Evolutionary conservation across 2,888 invertebrate species (phyloP).

Genomic region (Temnothorax ravouxi): DNA sequence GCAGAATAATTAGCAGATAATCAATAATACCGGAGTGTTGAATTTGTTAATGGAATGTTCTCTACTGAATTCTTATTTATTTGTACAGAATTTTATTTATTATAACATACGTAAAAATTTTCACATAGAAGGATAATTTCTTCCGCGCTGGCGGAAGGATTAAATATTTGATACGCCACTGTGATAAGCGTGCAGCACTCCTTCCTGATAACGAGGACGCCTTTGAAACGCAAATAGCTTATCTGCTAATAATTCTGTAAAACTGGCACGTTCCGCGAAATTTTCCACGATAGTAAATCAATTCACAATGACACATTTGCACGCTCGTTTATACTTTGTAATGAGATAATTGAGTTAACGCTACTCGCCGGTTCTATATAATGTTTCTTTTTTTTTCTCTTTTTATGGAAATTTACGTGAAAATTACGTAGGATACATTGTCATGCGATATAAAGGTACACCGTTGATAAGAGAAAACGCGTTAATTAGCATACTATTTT

Average conservation of each 20-base stretch:
- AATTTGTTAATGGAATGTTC: neutral
- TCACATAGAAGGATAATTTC: neutral
- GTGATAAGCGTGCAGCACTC: slow-evolving; percentile 2
- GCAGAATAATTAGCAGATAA: neutral
- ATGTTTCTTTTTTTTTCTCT: neutral
- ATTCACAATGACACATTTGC: neutral
- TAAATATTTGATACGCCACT: slow-evolving; percentile 8
- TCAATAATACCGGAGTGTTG: neutral
- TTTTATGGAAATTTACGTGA: neutral
- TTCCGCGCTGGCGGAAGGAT: neutral
- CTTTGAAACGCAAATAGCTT: slow-evolving; percentile 1
- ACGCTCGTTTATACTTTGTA: slow-evolving; percentile 9
- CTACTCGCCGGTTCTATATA: neutral
- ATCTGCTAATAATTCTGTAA: slow-evolving; percentile 4
- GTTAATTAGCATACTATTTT: neutral
- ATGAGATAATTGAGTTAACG: slow-evolving; percentile 43
- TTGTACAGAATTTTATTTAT: neutral
- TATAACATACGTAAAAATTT: slow-evolving; percentile 1
- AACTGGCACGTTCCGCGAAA: neutral
- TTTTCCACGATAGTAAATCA: slow-evolving; percentile 2
- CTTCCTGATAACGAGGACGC: neutral
- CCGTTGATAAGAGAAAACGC: neutral
- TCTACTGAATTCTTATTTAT: neutral
- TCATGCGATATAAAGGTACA: neutral
- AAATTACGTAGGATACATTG: neutral